Base-by-base conservation (phyloP, 2,113 vertebrate genomes). In the Sylvietta virens region DNA sequence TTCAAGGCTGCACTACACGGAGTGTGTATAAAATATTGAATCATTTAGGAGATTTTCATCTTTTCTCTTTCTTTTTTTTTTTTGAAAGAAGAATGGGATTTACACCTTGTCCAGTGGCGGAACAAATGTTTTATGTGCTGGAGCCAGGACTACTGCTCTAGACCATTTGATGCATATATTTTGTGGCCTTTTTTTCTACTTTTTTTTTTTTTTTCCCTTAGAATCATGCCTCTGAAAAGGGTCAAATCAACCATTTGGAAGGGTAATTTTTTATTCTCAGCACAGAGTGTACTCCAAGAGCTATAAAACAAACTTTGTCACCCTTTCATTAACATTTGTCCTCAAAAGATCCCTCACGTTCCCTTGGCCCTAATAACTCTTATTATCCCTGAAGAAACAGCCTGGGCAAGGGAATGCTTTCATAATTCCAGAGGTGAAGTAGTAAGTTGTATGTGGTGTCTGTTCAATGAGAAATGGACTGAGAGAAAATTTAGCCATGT, bases 121-220 rank as follows among this genome's bases (percentile, higher is more conserved):
- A 94, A 69, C 51, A 74, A 71, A 94, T 96, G 90, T 86, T 96
- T 96, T 96, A 93, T 93, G 92, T 88, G 40, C 80, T 90, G 80
- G 48, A 94, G 60, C 76, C 76, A 65, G 76, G 72, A 92, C 88
- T 84, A 72, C 60, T 81, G 79, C 86, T 92, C 88, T 78, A 71
- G 76, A 95, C 80, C 80, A 69, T 81, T 94, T 81, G 57, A 79
- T 95, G 69, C 80, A 48, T 94, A 50, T 88, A 83, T 92, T 94
- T 78, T 77, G 31, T 58, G 37, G 56, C 8, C 13, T 54, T 67
- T 62, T 44, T 61, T 16, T 8, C 28, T 18, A 5, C 1, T 54
- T 45, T 60, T 31, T n/a, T 7, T 4, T 3, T 3, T 4, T 40
- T 51, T 57, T 73, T 51, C 1, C 3, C 13, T 48, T 76, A 72